Evolutionary conservation across 2,888 invertebrate species (phyloP), one percentile per base, ranked within the genome.

Genomic region (Myopa testacea): DNA sequence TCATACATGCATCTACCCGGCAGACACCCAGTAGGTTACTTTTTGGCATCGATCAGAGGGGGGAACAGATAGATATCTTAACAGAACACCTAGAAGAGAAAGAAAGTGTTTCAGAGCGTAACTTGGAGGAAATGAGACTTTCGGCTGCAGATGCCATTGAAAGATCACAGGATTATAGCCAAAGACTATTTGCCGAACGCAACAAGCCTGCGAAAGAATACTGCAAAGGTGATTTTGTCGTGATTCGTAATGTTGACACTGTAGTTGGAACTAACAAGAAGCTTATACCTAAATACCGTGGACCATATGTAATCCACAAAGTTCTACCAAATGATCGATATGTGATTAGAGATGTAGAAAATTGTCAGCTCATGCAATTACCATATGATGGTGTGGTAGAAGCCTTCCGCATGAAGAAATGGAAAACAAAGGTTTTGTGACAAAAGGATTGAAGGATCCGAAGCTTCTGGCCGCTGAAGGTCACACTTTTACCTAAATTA

Each of bases 321-420:
- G 14, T 67, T 26, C 37, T 67, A 14, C 67, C 67, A 14, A 67
- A 67, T 37, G 67, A 67, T 67, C 67, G 67, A 19, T 67, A 67
- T 65, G 26, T 65, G 6, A 67, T 34, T 65, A 19, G 37, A 65
- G 65, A 65, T 26, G 26, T 65, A 65, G 65, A 65, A 65, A 65
- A 65, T 65, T 65, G 65, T 34, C 65, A 65, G 34, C 26, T 26
- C 26, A 26, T 2, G 26, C 26, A 26, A 26, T 26, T 26, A 26
- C 26, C 26, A 26, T 26, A 26, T 26, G 26, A 26, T 26, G 26
- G 26, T 26, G 26, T 26, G 26, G 26, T 26, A 26, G 26, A 26
- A 26, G 26, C 26, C 26, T 26, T 26, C 26, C 26, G 26, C 26
- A 26, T 26, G 26, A 26, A 26, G 26, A 26, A 26, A 26, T 26